Evolutionary conservation across 2,888 invertebrate genomes (phyloP), one percentile per base, ranked within the genome.

Genomic region (Melanostoma scalare): DNA sequence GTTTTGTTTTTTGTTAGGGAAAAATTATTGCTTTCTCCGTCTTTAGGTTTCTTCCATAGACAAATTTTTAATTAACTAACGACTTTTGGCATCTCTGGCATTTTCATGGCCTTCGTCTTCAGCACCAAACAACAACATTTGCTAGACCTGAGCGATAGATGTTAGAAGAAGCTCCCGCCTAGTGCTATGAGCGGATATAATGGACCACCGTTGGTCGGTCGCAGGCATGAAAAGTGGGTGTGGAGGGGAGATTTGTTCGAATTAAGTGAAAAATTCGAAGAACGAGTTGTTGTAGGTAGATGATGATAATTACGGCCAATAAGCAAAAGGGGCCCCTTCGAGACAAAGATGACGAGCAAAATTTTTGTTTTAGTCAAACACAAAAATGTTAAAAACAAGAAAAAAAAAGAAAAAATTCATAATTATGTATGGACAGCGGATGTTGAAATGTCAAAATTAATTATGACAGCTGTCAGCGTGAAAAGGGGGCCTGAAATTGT

Each of bases 381-480:
- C 6, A 53, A 65, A 69, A 46, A 38, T 42, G 38, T 50, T 50
- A 10, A 38, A 33, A 46, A 35, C 3, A 52, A 36, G 33, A 10
- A 42, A 60, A 8, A 63, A 35, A 35, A 71, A 58, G 38, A 36
- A 74, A 52, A 60, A 50, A 61, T 10, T 61, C 46, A 40, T 80
- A 81, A 76, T 81, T 81, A 74, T 79, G 67, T 78, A 84, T 84
- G 78, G 78, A 84, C 74, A 78, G 71, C 84, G 84, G 84, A 84
- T 84, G 84, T 84, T 79, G 67, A 88, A 88, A 88, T 89, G 90
- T 90, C 90, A 89, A 89, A 90, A 90, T 90, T 90, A 90, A 90
- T 90, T 90, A 90, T 90, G 91, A 90, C 90, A 90, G 91, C 91
- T 90, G 90, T 90, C 91, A 89, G 90, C 88, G 87, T 87, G 88